A percentile compares a stretch with the other conserved stretches of the same genome.
Evolutionary conservation across 2,113 vertebrate species (phyloP).

Genomic region (Phrynosoma blainvillii): DNA sequence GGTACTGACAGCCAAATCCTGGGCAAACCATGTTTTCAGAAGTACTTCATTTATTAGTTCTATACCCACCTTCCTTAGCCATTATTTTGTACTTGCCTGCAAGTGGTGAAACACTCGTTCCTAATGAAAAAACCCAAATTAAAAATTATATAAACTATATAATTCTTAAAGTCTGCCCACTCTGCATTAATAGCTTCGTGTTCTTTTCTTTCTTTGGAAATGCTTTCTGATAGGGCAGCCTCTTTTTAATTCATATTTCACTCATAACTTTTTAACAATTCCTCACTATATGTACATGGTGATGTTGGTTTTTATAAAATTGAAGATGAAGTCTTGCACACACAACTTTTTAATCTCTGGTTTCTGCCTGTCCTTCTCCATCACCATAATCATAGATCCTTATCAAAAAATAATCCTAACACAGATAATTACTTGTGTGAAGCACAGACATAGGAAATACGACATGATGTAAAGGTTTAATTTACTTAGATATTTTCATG

Average conservation of each 20-base stretch:
- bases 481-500: too few relatives aligned
- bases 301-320: too few relatives aligned
- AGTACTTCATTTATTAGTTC: too few relatives aligned
- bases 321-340: background rate
- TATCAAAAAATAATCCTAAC: background rate
- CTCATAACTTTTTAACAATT: background rate
- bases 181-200: background rate
- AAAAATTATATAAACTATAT: too few relatives aligned
- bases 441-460: background rate
- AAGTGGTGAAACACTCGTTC: too few relatives aligned
- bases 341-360: background rate
- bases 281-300: background rate
- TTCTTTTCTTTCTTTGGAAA: background rate
- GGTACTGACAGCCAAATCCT: too few relatives aligned
- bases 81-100: too few relatives aligned
- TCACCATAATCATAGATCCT: background rate
- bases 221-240: background rate
- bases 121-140: too few relatives aligned
- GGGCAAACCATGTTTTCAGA: too few relatives aligned
- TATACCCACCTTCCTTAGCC: too few relatives aligned
- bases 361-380: background rate
- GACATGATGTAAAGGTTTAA: too few relatives aligned
- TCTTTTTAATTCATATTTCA: background rate
- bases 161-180: too few relatives aligned
- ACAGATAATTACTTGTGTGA: background rate